Conservation (phyloP, 2,888 invertebrate species). For the Drosophila planitibia region DNA sequence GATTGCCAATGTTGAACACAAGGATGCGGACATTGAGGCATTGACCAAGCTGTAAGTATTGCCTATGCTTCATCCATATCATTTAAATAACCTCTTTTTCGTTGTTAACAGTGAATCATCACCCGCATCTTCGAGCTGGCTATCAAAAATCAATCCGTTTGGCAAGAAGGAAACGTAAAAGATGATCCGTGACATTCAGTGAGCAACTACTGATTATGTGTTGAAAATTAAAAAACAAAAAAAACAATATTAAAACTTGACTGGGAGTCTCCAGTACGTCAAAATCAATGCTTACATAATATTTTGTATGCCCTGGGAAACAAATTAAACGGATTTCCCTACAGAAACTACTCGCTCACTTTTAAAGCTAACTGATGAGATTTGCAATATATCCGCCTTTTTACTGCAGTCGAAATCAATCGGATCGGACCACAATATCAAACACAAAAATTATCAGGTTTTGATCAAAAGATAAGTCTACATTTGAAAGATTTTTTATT, state of each 20-base stretch:
- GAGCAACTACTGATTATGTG: slow-evolving; percentile 33
- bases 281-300: neutral
- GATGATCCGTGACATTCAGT: neutral
- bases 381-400: neutral
- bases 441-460: neutral
- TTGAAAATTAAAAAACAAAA: slow-evolving; percentile 21
- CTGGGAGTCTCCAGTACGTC: slow-evolving; percentile 28
- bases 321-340: neutral
- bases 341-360: neutral
- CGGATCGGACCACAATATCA: neutral
- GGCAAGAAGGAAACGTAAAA: slow-evolving; percentile 87
- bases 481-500: neutral
- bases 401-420: neutral
- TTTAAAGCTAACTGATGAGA: neutral
- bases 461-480: neutral
- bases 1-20: slow-evolving; percentile 48
- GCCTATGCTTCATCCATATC: neutral
- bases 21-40: slow-evolving; percentile 78
- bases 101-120: slow-evolving; percentile 83
- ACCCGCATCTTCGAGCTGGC: slow-evolving; percentile 87
- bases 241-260: slow-evolving; percentile 20
- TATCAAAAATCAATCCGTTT: slow-evolving; percentile 92
- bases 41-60: slow-evolving; percentile 80
- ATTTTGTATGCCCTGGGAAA: neutral
- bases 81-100: neutral